A percentile compares a stretch with the other conserved stretches of the same genome.
Conservation (phyloP, 2,797 vertebrate genomes). For the Chloroceryle amazona region DNA sequence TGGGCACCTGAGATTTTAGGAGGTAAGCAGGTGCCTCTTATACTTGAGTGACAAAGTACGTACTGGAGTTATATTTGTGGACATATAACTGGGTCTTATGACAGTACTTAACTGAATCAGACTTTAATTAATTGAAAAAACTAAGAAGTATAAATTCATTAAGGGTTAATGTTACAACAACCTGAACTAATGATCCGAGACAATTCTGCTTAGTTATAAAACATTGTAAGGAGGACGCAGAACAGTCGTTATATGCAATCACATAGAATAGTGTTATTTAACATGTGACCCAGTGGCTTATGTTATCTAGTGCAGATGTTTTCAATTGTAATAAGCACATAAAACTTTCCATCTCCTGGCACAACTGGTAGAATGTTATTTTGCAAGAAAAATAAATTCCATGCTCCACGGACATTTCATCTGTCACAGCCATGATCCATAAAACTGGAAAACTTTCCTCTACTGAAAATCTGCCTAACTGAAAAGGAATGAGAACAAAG, state of each 20-base stretch:
- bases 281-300: constrained; percentile 27
- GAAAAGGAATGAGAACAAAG: not conserved
- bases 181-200: not conserved
- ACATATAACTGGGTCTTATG: not conserved
- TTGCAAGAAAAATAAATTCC: constrained; percentile 59
- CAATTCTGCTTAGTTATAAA: constrained; percentile 1
- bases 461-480: not conserved
- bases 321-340: constrained; percentile 31
- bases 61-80: not conserved
- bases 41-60: not conserved
- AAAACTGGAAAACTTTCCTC: constrained; percentile 34
- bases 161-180: constrained; percentile 25
- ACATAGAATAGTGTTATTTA: constrained; percentile 43
- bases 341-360: constrained; percentile 52
- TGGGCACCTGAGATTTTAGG: not conserved
- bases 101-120: not conserved
- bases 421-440: constrained; percentile 33
- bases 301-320: constrained; percentile 54
- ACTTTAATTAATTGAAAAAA: not conserved
- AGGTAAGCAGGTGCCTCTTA: not conserved
- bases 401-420: constrained; percentile 18
- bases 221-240: not conserved
- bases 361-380: constrained; percentile 36
- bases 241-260: not conserved
- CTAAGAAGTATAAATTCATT: not conserved